Evolutionary conservation across 2,888 invertebrate genomes (phyloP), one percentile per base, ranked within the genome.

Genomic region (Chalcis sispes): DNA sequence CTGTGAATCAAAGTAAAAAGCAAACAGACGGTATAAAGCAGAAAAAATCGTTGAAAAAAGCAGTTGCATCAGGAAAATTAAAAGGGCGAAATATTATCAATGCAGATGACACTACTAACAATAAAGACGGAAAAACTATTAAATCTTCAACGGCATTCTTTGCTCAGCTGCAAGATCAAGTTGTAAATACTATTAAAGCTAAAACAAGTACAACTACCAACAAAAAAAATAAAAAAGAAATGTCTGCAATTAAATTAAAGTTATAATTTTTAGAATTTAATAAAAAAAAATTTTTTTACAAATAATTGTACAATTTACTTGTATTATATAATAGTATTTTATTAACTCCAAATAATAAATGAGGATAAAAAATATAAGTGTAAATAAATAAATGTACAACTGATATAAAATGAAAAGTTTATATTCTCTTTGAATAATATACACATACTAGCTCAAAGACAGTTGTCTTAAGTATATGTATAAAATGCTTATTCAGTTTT

Each of bases 131-230:
- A 40, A 91, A 91, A 80, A 86, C 90, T 46, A 84, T 93, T 13
- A 94, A 93, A 85, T 94, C 95, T 0, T 95, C 95, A 0, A 94
- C 93, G 82, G 93, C 95, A 0, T 97, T 98, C 92, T 98, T 98
- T 90, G 92, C 92, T 64, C 94, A 95, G 85, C 89, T 98, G 5
- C 95, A 97, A 87, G 95, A 97, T 82, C 92, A 95, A 85, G 92
- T 92, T 0, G 88, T 90, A 15, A 88, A 89, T 77, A 90, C 91
- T 40, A 90, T 92, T 61, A 90, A 91, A 79, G 84, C 88, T 0
- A 91, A 92, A 82, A 87, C 88, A 62, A 82, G 79, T 29, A 82
- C 81, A 40, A 80, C 80, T 52, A 64, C 65, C 0, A 80, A 81
- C 78, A 85, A 86, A 74, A 87, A 88, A 81, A 83, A 86, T 56